These are phyloP conservation scores for Erpetoichthys calabaricus DNA, from an alignment of 2,797 vertebrate genomes.

Conservation along the genomic window DNA sequence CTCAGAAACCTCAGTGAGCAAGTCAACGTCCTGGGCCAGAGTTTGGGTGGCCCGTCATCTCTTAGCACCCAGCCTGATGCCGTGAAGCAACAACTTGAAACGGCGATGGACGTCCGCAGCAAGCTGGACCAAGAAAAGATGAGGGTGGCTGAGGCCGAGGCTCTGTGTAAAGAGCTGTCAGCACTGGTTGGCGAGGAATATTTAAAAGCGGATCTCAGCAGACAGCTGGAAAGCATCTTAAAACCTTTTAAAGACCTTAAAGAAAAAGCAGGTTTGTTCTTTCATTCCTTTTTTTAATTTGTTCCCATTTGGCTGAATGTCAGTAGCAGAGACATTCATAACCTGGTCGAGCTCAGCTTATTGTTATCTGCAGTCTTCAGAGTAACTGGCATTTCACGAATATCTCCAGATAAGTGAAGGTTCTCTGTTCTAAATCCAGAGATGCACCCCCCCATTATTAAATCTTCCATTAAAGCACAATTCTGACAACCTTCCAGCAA, in stretches of 20 bases:
- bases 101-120: slow-evolving; percentile 58
- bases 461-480: too few relatives aligned
- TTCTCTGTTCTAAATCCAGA: too few relatives aligned
- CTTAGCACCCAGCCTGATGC: slow-evolving; percentile 68
- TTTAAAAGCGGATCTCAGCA: slow-evolving; percentile 74
- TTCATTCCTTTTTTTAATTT: too few relatives aligned
- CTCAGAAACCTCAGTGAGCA: slow-evolving; percentile 59
- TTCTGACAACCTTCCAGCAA: too few relatives aligned
- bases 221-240: slow-evolving; percentile 75
- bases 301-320: too few relatives aligned
- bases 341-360: too few relatives aligned
- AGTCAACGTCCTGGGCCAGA: slow-evolving; percentile 53
- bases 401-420: too few relatives aligned
- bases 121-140: slow-evolving; percentile 69
- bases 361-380: too few relatives aligned
- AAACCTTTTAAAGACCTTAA: slow-evolving; percentile 80
- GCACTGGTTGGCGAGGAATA: slow-evolving; percentile 80
- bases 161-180: slow-evolving; percentile 67
- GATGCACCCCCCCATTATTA: too few relatives aligned
- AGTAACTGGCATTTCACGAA: too few relatives aligned
- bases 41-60: slow-evolving; percentile 55
- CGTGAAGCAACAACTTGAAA: slow-evolving; percentile 75
- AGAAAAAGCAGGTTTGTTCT: slow-evolving; percentile 79
- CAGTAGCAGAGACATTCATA: too few relatives aligned
- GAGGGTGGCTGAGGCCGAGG: slow-evolving; percentile 63